Percentiles rank a stretch among this genome's conserved stretches.
These are phyloP conservation scores for Antigone vipio DNA, from an alignment of 2,113 vertebrate species.

Conservation along the genomic window DNA sequence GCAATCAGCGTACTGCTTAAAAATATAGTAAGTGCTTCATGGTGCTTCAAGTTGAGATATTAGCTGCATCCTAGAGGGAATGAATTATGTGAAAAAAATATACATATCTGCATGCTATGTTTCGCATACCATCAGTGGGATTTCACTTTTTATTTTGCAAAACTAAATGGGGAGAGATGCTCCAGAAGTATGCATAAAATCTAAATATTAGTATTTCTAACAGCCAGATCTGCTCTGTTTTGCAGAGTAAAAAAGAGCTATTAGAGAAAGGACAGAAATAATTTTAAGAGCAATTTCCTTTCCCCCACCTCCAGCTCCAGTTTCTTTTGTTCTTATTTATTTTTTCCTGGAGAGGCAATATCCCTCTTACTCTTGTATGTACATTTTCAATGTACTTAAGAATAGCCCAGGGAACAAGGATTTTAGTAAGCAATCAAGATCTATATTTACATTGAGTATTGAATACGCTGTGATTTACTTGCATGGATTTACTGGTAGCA, in stretches of 20 bases:
- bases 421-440: background rate
- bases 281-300: background rate
- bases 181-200: background rate
- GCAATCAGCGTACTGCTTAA: background rate
- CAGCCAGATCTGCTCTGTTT: background rate
- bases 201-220: background rate
- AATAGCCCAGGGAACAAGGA: background rate
- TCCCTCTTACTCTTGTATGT: background rate
- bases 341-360: background rate
- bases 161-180: background rate
- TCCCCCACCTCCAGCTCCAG: background rate
- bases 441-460: background rate
- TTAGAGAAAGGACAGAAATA: background rate
- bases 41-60: background rate
- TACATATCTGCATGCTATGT: background rate
- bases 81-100: background rate
- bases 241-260: background rate
- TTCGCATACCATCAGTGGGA: background rate
- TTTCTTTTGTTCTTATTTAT: background rate
- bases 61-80: background rate
- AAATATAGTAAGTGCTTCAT: background rate
- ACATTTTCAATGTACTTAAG: background rate
- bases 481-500: background rate
- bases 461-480: background rate
- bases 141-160: background rate